Conservation (phyloP, 2,113 vertebrate species). For the Donacobius atricapilla region DNA sequence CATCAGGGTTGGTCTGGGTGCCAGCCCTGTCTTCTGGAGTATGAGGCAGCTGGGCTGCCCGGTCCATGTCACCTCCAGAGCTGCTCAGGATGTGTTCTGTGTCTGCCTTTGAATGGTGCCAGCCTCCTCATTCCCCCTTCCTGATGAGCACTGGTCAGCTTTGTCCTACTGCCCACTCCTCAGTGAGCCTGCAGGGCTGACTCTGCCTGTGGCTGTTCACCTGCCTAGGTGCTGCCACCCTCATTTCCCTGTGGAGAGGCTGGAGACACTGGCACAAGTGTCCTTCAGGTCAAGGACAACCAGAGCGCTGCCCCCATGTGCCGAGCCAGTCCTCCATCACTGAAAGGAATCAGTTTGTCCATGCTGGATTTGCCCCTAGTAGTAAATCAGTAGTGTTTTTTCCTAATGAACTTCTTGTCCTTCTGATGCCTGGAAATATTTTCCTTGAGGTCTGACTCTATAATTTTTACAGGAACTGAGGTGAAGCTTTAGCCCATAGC, state of each 20-base stretch:
- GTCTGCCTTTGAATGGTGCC: rapidly evolving
- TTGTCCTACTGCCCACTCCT: not conserved
- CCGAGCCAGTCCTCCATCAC: not conserved
- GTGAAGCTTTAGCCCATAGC: rapidly evolving
- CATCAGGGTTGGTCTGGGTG: not conserved
- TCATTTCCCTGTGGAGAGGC: not conserved
- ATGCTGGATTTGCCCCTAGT: not conserved
- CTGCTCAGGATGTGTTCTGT: not conserved
- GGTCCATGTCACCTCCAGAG: rapidly evolving
- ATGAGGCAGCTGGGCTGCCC: rapidly evolving
- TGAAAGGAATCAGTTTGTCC: not conserved
- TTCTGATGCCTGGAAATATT: not conserved
- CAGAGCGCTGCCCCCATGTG: not conserved
- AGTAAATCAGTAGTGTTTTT: not conserved
- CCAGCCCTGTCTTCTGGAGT: not conserved
- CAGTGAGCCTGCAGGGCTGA: not conserved
- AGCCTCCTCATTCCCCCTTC: not conserved
- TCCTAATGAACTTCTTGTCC: not conserved
- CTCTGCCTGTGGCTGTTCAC: not conserved
- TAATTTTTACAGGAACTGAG: not conserved
- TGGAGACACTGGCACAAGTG: not conserved
- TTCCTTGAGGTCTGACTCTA: not conserved
- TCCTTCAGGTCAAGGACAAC: not conserved
- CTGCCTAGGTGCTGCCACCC: not conserved
- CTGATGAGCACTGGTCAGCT: not conserved